A percentile compares a stretch with the other conserved stretches of the same genome.
These are phyloP conservation scores for Boleophthalmus pectinirostris DNA, from an alignment of 2,113 vertebrate genomes.

Conservation along the genomic window DNA sequence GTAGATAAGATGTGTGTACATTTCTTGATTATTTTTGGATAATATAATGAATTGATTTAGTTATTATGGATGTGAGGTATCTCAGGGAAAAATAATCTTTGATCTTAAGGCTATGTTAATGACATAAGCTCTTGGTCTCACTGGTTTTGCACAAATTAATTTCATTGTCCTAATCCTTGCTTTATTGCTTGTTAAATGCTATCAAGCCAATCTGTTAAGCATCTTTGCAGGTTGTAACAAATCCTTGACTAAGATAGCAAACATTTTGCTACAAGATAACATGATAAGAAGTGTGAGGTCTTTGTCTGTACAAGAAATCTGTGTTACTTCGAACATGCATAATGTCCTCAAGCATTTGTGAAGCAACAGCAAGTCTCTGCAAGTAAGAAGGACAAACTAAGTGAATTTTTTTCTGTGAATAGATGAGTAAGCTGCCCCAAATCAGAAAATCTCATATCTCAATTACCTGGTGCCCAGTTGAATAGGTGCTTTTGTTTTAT, in stretches of 20 bases:
- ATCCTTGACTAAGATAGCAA: neutral
- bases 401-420: constrained; percentile 19
- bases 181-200: constrained; percentile 1
- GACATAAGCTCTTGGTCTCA: neutral
- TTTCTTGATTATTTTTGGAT: too few species aligned
- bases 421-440: neutral
- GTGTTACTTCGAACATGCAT: constrained; percentile 4
- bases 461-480: constrained; percentile 1
- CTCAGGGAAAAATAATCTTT: neutral
- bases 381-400: constrained; percentile 16
- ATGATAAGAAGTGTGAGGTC: constrained; percentile 14
- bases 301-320: constrained; percentile 31
- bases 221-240: neutral
- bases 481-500: neutral
- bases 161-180: neutral
- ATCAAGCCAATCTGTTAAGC: constrained; percentile 1
- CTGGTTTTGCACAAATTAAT: neutral
- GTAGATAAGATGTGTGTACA: too few species aligned
- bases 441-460: constrained; percentile 18
- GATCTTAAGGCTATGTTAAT: neutral
- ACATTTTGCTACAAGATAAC: constrained; percentile 12
- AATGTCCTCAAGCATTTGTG: constrained; percentile 20
- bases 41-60: too few species aligned
- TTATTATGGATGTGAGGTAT: neutral
- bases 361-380: constrained; percentile 42